Conservation (phyloP, 2,113 vertebrate genomes). For the Podiceps cristatus region DNA sequence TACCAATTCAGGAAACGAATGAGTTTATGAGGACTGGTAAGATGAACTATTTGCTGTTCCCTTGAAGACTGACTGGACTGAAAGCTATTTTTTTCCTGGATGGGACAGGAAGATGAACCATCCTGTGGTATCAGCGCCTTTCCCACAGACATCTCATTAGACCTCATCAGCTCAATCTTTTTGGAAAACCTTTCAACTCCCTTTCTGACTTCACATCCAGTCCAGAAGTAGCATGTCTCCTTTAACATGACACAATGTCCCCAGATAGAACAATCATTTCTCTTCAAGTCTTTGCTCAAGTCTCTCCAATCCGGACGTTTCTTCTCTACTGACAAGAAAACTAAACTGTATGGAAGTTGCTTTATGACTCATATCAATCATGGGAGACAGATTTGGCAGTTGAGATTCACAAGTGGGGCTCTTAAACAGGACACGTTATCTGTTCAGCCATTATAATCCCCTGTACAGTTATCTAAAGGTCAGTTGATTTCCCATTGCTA, state of each 20-base stretch:
- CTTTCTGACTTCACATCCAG: not conserved
- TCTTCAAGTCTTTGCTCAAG: not conserved
- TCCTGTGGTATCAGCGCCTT: not conserved
- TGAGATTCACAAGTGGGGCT: not conserved
- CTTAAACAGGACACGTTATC: not conserved
- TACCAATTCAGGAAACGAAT: constrained; percentile 9
- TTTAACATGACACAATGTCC: not conserved
- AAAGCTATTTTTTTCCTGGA: not conserved
- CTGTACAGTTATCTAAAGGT: not conserved
- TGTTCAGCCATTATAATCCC: not conserved
- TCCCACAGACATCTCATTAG: not conserved
- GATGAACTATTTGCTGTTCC: not conserved
- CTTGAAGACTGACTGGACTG: not conserved
- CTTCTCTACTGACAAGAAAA: not conserved
- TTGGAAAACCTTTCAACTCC: not conserved
- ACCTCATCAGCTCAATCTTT: not conserved
- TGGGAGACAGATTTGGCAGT: not conserved
- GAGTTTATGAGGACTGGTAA: constrained; percentile 2
- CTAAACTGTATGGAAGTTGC: not conserved
- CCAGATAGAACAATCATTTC: not conserved
- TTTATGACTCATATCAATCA: not conserved
- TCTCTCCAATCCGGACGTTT: not conserved
- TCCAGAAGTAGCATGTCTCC: accelerated
- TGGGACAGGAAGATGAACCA: not conserved
- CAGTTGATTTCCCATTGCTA: not conserved